These are phyloP conservation scores for Prunella himalayana DNA, from an alignment of 2,113 vertebrate genomes.

Conservation along the genomic window DNA sequence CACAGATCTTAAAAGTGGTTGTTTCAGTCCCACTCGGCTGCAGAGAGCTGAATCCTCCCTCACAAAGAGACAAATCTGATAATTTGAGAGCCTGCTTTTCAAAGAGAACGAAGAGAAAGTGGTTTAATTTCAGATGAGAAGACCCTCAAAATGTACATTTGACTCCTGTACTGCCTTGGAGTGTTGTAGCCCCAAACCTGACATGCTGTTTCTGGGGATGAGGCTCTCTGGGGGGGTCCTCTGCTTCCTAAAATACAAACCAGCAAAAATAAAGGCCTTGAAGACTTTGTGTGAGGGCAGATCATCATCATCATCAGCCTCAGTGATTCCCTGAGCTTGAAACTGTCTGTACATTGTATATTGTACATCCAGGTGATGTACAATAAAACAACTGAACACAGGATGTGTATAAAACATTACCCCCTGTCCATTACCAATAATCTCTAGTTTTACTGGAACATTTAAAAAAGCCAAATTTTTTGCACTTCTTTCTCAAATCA, in stretches of 20 bases:
- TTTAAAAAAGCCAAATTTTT: not conserved
- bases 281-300: not conserved
- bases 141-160: not conserved
- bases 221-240: fast-evolving
- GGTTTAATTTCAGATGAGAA: not conserved
- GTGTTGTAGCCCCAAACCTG: not conserved
- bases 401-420: not conserved
- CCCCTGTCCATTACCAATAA: not conserved
- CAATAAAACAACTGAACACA: not conserved
- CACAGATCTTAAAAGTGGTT: not conserved
- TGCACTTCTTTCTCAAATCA: not conserved
- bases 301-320: not conserved
- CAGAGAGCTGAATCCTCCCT: not conserved
- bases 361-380: not conserved
- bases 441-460: not conserved
- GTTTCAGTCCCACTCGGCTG: not conserved
- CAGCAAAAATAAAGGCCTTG: not conserved
- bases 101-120: not conserved
- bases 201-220: not conserved
- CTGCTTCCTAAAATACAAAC: not conserved
- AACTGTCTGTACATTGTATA: not conserved
- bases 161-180: not conserved
- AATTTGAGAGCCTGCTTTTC: not conserved
- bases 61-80: not conserved
- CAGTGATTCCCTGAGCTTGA: not conserved